phyloP scores from a whole-genome alignment of 1,140 invertebrate species.

The Eulimnadia texana region DNA sequence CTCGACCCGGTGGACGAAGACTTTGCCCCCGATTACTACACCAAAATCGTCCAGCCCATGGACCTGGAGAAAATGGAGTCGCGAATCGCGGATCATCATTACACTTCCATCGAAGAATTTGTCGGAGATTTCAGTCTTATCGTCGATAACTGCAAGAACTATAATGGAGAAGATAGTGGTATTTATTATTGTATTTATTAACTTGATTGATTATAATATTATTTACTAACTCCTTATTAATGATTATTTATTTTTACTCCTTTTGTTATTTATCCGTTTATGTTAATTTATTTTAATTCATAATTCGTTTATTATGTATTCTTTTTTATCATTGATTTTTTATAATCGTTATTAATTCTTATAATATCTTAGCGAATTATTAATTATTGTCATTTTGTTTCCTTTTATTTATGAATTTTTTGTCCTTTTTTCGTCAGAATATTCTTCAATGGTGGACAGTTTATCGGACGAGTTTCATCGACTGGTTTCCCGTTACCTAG shows the following conservation, averaged over 20 bases:
- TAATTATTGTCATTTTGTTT: too few species aligned
- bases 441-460: constrained; percentile 72
- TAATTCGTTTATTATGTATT: too few species aligned
- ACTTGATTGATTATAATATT: too few species aligned
- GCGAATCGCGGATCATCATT: constrained; percentile 61
- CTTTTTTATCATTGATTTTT: too few species aligned
- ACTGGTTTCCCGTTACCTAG: constrained; percentile 61
- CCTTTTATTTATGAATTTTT: too few species aligned
- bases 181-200: constrained; percentile 27
- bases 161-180: constrained; percentile 86
- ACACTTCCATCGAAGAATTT: constrained; percentile 63
- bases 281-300: too few species aligned
- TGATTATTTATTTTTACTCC: background rate
- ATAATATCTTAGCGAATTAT: too few species aligned
- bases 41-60: constrained; percentile 51
- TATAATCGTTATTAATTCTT: too few species aligned
- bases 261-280: constrained; percentile 6
- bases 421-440: too few species aligned
- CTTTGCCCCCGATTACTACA: constrained; percentile 74
- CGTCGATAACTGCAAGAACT: constrained; percentile 76
- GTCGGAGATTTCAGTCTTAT: constrained; percentile 75
- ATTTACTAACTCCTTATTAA: background rate
- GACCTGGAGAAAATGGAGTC: constrained; percentile 76
- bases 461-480: constrained; percentile 61
- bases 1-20: constrained; percentile 78